Base-by-base conservation (phyloP, 1,140 invertebrate species). In the Drosophila sucinea region DNA sequence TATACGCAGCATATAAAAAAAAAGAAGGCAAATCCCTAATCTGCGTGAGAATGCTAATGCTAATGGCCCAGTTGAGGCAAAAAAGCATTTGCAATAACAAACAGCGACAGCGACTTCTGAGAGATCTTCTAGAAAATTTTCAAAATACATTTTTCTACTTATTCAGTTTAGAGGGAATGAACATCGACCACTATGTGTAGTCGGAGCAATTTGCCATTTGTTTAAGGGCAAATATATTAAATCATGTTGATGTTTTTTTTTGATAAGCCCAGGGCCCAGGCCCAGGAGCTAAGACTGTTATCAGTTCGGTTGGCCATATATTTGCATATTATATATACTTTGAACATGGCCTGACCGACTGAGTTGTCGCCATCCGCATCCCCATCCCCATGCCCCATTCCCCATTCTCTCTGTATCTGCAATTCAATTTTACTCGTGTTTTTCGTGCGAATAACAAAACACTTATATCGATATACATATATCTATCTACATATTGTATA, bases 21-120 rank as follows among this genome's bases (percentile, higher is more conserved):
- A 17, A 17, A 17, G 17, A 17, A 56, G 23, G 23, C 32, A 32
- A 58, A 33, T 38, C 40, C 57, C 66, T 82, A 86, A 86, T 83
- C 83, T 79, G 79, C 83, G 83, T 86, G 83, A 86, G 83, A 86
- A 86, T 77, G 83, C 55, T 83, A 79, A 79, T 79, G 70, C 81
- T 85, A 55, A 54, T n/a, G 32, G 65, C 64, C 44, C 56, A 66
- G 61, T 40, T 62, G 27, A 47, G 44, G 58, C 63, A 57, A 38
- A 10, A 17, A 17, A 17, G 17, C 17, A 17, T 17, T 17, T 17
- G 17, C 60, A 68, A 77, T 51, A 55, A 25, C 54, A 32, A 29
- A n/a, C 25, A 2, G 55, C 4, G 8, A 25, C 7, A 8, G 23
- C 3, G 23, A 30, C 8, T 10, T 3, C 11, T 1, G 2, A 17